These are phyloP conservation scores for Cyclargus thomasi DNA, from an alignment of 1,140 invertebrate genomes.

Conservation along the genomic window DNA sequence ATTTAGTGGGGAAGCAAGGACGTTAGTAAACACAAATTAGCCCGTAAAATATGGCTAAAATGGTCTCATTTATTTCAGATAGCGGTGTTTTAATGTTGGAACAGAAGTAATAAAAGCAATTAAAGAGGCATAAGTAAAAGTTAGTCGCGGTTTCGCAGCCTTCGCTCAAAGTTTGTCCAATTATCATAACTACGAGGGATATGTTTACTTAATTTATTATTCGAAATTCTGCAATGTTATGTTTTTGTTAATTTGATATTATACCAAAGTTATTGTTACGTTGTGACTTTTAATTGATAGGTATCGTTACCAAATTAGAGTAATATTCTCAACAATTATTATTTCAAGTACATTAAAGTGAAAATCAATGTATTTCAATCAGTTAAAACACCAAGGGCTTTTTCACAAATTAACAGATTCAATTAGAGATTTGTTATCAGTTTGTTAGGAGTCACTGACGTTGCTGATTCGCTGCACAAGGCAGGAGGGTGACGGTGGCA, in stretches of 20 bases:
- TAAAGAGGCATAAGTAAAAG: constrained; percentile 58
- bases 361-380: not conserved
- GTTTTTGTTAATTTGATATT: no score
- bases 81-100: constrained; percentile 38
- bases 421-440: not conserved
- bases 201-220: constrained; percentile 15
- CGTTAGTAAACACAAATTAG: constrained; percentile 13
- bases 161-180: constrained; percentile 46
- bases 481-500: not conserved
- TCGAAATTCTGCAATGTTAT: not conserved
- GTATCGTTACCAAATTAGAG: no score
- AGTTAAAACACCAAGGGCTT: not conserved
- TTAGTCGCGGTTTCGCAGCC: constrained; percentile 45
- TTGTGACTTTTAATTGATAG: no score
- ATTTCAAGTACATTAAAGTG: no score
- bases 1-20: constrained; percentile 11
- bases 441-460: not conserved
- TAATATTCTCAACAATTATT: no score
- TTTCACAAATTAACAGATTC: not conserved
- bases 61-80: constrained; percentile 28
- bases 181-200: constrained; percentile 36
- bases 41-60: constrained; percentile 16
- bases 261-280: no score
- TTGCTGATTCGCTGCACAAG: not conserved
- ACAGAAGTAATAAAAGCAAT: constrained; percentile 56